Percentiles rank a stretch among this genome's conserved stretches.
Evolutionary conservation across 2,113 vertebrate genomes (phyloP).

Genomic region (Uropsilus gracilis): DNA sequence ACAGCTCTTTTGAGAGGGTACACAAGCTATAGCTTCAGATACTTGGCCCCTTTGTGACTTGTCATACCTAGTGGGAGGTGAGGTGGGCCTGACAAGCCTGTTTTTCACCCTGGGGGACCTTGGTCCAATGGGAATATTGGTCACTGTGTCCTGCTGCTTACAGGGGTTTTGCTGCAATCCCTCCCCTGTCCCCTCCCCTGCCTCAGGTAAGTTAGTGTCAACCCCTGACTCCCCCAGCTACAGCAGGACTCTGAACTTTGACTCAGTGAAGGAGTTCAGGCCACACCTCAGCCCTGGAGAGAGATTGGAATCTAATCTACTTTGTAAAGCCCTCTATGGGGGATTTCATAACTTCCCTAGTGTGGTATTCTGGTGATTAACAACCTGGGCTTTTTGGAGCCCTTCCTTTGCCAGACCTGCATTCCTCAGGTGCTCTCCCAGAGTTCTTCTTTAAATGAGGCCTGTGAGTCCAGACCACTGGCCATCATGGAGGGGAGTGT

Average conservation of each 20-base stretch:
- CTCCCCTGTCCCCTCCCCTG: neutral
- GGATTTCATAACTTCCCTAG: neutral
- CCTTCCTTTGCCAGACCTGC: neutral
- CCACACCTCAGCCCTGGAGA: neutral
- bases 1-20: neutral
- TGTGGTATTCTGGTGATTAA: neutral
- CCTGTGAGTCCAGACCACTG: too few relatives aligned
- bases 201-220: neutral
- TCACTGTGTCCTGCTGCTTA: neutral
- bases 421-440: neutral
- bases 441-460: neutral
- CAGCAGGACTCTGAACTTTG: neutral
- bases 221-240: neutral
- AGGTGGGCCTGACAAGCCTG: neutral
- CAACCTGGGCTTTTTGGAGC: neutral
- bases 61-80: neutral
- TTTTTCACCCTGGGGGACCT: neutral
- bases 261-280: neutral
- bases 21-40: neutral
- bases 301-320: constrained; percentile 30
- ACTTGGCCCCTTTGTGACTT: neutral
- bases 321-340: neutral
- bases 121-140: neutral
- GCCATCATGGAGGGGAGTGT: too few relatives aligned
- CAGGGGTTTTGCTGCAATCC: neutral